phyloP scores from a whole-genome alignment of 2,113 vertebrate genomes.

The human region DNA sequence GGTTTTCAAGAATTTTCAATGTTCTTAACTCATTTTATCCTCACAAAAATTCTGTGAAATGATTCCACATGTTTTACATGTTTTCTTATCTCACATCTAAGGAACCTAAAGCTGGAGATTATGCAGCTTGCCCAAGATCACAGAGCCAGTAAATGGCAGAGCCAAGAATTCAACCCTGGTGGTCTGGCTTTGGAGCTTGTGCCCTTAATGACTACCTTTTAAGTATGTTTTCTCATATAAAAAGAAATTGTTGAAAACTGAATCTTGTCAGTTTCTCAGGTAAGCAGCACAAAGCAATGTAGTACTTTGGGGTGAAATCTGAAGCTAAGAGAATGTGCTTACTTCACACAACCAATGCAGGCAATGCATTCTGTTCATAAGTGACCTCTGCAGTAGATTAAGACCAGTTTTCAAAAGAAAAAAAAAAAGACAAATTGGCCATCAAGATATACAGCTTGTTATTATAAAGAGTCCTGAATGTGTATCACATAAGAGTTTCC shows the following conservation, averaged over 20 bases:
- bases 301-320: background rate
- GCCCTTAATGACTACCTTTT: background rate
- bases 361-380: background rate
- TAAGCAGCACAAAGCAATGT: background rate
- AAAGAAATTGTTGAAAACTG: background rate
- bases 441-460: conserved; percentile 57
- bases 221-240: background rate
- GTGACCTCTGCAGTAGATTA: conserved; percentile 45
- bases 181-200: background rate
- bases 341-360: background rate
- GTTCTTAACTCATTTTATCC: background rate
- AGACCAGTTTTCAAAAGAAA: conserved; percentile 27
- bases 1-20: background rate
- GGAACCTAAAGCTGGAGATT: background rate
- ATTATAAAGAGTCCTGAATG: conserved; percentile 51
- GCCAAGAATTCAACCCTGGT: background rate
- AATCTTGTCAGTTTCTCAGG: background rate
- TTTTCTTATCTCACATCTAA: background rate
- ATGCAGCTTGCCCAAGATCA: background rate
- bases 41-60: background rate
- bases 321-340: conserved; percentile 11
- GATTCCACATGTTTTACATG: background rate
- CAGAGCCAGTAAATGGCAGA: background rate
- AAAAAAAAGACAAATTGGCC: conserved; percentile 42
- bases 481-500: conserved; percentile 57